Conservation (phyloP, 2,888 invertebrate genomes). For the Netelia melanura region DNA sequence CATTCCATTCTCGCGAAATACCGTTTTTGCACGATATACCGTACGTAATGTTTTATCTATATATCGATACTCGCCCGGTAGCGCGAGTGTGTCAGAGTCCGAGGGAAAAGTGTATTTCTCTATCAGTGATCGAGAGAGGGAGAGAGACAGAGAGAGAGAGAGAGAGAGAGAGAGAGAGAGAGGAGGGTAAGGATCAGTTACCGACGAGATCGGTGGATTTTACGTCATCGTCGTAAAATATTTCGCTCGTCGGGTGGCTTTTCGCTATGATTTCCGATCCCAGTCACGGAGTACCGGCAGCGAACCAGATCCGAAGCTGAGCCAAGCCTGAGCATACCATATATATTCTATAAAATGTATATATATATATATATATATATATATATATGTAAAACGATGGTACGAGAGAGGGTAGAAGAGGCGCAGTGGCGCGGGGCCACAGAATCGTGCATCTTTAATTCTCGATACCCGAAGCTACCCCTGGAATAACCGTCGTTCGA, state of each 20-base stretch:
- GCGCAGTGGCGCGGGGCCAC: constrained; percentile 37
- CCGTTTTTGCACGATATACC: neutral
- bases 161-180: neutral
- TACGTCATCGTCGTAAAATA: constrained; percentile 66
- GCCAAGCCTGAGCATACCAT: constrained; percentile 43
- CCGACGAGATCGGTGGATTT: constrained; percentile 53
- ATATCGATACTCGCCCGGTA: neutral
- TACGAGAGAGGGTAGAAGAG: constrained; percentile 38
- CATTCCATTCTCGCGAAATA: neutral
- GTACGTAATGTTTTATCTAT: neutral
- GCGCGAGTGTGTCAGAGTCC: neutral
- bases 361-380: constrained; percentile 38
- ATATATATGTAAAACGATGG: constrained; percentile 13
- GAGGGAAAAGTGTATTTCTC: neutral
- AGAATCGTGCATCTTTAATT: constrained; percentile 67
- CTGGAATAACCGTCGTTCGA: constrained; percentile 63
- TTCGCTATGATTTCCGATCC: constrained; percentile 66
- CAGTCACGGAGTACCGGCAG: constrained; percentile 63
- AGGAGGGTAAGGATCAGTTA: constrained; percentile 56
- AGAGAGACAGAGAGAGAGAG: neutral
- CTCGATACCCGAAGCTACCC: constrained; percentile 60
- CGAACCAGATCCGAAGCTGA: constrained; percentile 48
- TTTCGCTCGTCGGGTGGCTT: constrained; percentile 63
- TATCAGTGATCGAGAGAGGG: neutral
- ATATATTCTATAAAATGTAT: constrained; percentile 11